Evolutionary conservation across 2,113 vertebrate genomes (phyloP), one percentile per base, ranked within the genome.

Genomic region (Beaufortia kweichowensis): DNA sequence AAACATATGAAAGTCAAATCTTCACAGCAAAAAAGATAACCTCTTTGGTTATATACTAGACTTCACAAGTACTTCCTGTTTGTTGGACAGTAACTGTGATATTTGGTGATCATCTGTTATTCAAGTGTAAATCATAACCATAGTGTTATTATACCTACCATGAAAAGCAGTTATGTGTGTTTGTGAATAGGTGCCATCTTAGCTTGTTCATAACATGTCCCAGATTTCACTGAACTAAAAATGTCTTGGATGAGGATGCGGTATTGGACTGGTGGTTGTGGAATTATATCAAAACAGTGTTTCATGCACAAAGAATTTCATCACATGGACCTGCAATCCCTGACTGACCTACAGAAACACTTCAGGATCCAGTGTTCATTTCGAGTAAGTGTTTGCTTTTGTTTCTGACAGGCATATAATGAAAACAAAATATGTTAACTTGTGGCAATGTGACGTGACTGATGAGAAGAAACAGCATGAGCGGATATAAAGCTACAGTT

Each of bases 71-170:
- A 14, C 24, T 59, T 72, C 35, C 21, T 59, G 33, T 72, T 59
- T 72, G 69, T 59, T 43, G 55, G 35, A 72, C 35, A 39, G 26
- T n/a, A 60, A 77, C 50, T 28, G 35, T 43, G 62, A 57, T 53
- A 76, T 76, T 76, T 76, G 35, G 63, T 59, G 35, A 56, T 68
- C 63, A 60, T 70, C 76, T 53, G 65, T 53, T 69, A 67, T 59
- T 29, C 26, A 60, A 55, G 23, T 39, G 76, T 70, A 56, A 61
- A 48, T 78, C 65, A 77, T 76, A 31, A 70, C 12, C 7, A 1
- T 17, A 56, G 48, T 35, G 48, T n/a, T 55, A 19, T 48, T 33
- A 11, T 50, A 14, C 21, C n/a, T n/a, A n/a, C n/a, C n/a, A n/a
- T n/a, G n/a, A n/a, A n/a, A n/a, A n/a, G n/a, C n/a, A n/a, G n/a